phyloP scores from a whole-genome alignment of 2,888 invertebrate genomes.

The Trissolcus japonicus region DNA sequence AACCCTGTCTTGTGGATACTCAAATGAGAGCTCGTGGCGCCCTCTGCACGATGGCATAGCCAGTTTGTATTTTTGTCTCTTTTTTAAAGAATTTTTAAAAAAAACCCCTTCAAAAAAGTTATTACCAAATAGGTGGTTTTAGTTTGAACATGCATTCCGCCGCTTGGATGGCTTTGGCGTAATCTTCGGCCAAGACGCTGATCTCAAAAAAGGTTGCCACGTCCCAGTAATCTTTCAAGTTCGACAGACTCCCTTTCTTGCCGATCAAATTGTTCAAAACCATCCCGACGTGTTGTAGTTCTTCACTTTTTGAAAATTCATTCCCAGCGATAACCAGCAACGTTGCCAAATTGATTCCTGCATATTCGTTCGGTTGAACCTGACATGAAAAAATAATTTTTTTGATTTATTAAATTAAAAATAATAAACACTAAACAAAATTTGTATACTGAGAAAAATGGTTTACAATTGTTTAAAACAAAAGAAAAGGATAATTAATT shows the following conservation, averaged over 20 bases:
- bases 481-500: slow-evolving; percentile 25
- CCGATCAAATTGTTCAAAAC: slow-evolving; percentile 98
- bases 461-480: too few species aligned
- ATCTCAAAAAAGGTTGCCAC: slow-evolving; percentile 99
- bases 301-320: slow-evolving; percentile 93
- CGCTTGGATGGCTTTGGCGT: slow-evolving; percentile 96
- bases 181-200: slow-evolving; percentile 97
- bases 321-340: slow-evolving; percentile 97
- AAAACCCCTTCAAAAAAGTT: neutral
- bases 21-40: too few species aligned
- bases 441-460: too few species aligned
- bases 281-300: slow-evolving; percentile 94
- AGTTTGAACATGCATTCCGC: slow-evolving; percentile 95
- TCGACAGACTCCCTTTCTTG: slow-evolving; percentile 95
- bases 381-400: slow-evolving; percentile 52
- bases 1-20: too few species aligned
- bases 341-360: slow-evolving; percentile 98
- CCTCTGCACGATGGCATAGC: too few species aligned
- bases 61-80: neutral
- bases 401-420: neutral
- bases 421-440: too few species aligned
- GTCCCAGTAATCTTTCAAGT: slow-evolving; percentile 98
- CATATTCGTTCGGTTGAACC: slow-evolving; percentile 98
- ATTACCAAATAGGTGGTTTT: slow-evolving; percentile 90
- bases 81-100: neutral